Evolutionary conservation across 2,888 invertebrate genomes (phyloP).

Genomic region (Plagodis pulveraria): DNA sequence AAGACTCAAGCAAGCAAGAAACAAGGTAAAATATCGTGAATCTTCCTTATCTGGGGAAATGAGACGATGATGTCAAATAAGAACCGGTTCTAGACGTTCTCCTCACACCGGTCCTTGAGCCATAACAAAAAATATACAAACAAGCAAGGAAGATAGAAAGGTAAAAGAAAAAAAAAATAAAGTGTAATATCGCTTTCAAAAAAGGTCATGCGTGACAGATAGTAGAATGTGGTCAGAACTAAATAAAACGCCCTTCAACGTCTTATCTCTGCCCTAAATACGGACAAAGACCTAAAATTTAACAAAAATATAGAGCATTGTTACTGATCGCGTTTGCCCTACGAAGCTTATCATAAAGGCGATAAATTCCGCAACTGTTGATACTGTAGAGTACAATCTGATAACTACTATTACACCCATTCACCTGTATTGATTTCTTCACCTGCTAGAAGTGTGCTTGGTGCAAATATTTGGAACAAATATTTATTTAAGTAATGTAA

Average conservation of each 20-base stretch:
- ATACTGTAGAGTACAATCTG: conserved; percentile 59
- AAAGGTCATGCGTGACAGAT: conserved; percentile 22
- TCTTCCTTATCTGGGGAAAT: conserved; percentile 12
- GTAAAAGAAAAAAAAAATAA: conserved; percentile 11
- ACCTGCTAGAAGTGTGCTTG: conserved; percentile 58
- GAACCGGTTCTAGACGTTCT: conserved; percentile 20
- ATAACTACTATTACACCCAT: conserved; percentile 60
- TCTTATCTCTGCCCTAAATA: neutral
- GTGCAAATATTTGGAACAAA: conserved; percentile 43
- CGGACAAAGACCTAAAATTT: conserved; percentile 11
- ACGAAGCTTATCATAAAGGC: conserved; percentile 57
- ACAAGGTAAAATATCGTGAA: conserved; percentile 11
- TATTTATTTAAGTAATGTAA: conserved; percentile 41
- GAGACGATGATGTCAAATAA: conserved; percentile 25
- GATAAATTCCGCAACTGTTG: conserved; percentile 67
- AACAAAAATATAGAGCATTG: conserved; percentile 17
- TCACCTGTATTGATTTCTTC: conserved; percentile 70
- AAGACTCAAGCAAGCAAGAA: conserved; percentile 1
- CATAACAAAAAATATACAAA: conserved; percentile 19
- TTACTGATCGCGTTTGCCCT: conserved; percentile 54
- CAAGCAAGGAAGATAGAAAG: conserved; percentile 18
- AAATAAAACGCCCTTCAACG: neutral
- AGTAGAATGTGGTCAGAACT: neutral
- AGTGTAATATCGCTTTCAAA: conserved; percentile 31
- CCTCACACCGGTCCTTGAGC: conserved; percentile 6